Evolutionary conservation across 2,888 invertebrate genomes (phyloP).

Genomic region (Diadromus collaris): DNA sequence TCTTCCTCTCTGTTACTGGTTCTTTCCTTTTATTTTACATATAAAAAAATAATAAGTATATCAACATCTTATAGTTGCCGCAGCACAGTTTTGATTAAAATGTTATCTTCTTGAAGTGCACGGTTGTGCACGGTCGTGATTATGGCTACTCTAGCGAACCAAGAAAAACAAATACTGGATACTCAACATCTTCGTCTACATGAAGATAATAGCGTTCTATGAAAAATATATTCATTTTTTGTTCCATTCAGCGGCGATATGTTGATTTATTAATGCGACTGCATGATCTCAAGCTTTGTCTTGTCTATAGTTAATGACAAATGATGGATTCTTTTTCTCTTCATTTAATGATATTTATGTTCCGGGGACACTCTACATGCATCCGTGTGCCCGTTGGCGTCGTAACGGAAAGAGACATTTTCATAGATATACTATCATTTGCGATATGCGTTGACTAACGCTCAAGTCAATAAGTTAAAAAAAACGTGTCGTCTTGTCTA

Average conservation of each 20-base stretch:
- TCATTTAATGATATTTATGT: conserved; percentile 26
- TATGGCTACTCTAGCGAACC: conserved; percentile 17
- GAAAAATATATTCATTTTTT: conserved; percentile 48
- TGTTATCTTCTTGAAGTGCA: conserved; percentile 5
- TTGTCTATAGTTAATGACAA: conserved; percentile 17
- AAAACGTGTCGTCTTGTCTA: conserved; percentile 4
- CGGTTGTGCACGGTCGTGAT: conserved; percentile 5
- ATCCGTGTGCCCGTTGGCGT: conserved; percentile 17
- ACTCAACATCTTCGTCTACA: conserved; percentile 17
- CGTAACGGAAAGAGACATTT: not conserved
- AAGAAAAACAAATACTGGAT: conserved; percentile 32
- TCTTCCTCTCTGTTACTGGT: not conserved
- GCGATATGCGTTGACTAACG: not conserved
- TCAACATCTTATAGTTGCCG: conserved; percentile 54
- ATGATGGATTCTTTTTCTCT: conserved; percentile 19
- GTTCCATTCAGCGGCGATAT: conserved; percentile 45
- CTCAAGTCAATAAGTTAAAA: not conserved
- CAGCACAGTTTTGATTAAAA: conserved; percentile 13
- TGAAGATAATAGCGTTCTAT: conserved; percentile 42
- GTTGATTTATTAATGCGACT: conserved; percentile 38
- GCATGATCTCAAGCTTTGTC: conserved; percentile 30
- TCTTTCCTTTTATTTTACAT: not conserved
- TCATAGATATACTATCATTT: conserved; percentile 1
- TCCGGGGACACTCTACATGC: conserved; percentile 39
- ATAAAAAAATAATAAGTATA: conserved; percentile 64